Evolutionary conservation across 35 echinoderm and acorn worm species (phyloP).

Genomic region (Chiridota heheva): DNA sequence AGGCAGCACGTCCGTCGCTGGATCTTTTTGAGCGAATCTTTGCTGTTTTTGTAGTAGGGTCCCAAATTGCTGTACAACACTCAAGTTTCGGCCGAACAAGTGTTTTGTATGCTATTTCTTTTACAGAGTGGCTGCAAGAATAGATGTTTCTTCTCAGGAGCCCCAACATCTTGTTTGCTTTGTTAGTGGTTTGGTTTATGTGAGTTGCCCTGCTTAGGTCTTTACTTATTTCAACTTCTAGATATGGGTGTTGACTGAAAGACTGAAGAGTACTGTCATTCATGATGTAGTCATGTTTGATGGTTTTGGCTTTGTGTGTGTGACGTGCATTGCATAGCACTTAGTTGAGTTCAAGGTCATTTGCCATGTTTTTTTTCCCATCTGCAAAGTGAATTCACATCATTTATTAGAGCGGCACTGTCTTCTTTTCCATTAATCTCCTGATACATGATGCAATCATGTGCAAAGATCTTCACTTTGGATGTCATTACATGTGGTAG

Average conservation of each 20-base stretch:
- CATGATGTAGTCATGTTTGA: background rate
- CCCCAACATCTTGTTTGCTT: no score
- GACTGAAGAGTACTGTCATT: background rate
- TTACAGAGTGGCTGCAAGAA: background rate
- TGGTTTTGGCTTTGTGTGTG: background rate
- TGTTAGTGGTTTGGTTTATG: no score
- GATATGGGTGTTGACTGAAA: background rate
- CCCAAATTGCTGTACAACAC: conserved; percentile 37
- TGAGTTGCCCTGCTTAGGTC: no score
- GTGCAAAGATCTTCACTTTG: background rate
- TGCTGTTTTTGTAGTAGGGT: conserved; percentile 23
- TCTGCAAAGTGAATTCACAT: background rate
- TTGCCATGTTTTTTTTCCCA: conserved; percentile 23
- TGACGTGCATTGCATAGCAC: background rate
- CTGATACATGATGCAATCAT: no score
- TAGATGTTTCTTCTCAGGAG: no score
- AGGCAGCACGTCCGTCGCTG: conserved; percentile 27
- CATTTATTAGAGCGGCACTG: conserved; percentile 4
- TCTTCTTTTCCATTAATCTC: no score
- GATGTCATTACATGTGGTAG: background rate
- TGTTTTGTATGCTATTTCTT: conserved; percentile 13
- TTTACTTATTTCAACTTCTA: no score
- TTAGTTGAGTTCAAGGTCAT: conserved; percentile 7
- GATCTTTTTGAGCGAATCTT: conserved; percentile 19
- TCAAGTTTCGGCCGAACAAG: no score